phyloP scores from a whole-genome alignment of 2,888 invertebrate species.

The Apoda limacodes region DNA sequence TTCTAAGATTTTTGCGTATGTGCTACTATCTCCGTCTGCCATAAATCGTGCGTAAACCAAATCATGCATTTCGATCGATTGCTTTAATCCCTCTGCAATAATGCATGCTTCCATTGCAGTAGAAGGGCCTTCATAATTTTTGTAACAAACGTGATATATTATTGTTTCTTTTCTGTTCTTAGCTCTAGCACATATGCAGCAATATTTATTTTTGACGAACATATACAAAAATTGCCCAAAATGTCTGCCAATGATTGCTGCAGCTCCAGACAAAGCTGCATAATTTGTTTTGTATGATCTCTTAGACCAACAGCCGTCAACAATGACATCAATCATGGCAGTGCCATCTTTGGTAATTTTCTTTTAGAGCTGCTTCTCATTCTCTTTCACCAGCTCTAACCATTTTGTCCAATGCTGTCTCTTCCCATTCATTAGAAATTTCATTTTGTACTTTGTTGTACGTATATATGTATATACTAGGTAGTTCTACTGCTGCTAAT shows the following conservation, averaged over 20 bases:
- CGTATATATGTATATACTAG: too few species aligned
- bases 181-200: constrained; percentile 16
- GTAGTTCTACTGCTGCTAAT: too few species aligned
- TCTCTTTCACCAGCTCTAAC: too few species aligned
- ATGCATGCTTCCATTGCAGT: too few species aligned
- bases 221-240: constrained; percentile 16
- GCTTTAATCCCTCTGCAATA: too few species aligned
- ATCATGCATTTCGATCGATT: too few species aligned
- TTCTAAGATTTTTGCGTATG: constrained; percentile 14
- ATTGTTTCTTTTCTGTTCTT: constrained; percentile 14
- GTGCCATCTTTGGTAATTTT: too few species aligned
- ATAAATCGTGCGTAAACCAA: constrained; percentile 15
- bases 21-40: constrained; percentile 16
- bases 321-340: constrained; percentile 9
- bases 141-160: constrained; percentile 14
- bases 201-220: constrained; percentile 19
- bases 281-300: constrained; percentile 11
- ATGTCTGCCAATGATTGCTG: constrained; percentile 6
- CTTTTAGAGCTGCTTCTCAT: too few species aligned
- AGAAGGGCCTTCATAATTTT: too few species aligned
- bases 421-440: too few species aligned
- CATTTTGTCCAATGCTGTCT: too few species aligned
- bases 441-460: too few species aligned
- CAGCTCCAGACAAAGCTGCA: constrained; percentile 6
- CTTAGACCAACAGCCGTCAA: constrained; percentile 12